Evolutionary conservation across 2,888 invertebrate genomes (phyloP), one percentile per base, ranked within the genome.

Genomic region (Tethea ocularis): DNA sequence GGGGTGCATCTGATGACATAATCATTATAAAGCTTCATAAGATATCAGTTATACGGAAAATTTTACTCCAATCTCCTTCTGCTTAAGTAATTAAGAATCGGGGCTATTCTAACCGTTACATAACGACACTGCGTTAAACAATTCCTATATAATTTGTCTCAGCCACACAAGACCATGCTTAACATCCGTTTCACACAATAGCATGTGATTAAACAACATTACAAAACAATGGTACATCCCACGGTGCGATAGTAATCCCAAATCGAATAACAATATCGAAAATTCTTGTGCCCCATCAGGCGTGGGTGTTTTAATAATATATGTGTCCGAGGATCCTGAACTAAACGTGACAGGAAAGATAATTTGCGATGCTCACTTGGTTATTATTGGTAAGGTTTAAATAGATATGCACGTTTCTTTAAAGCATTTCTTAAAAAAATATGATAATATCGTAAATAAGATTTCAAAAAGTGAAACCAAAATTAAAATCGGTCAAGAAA

Each of bases 211-310:
- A 33, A 54, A 54, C 33, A 13, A 33, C 22, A 54, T 54, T 36
- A 54, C 54, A 54, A 22, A 54, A 54, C 54, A 54, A 54, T 54
- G 22, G 51, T 52, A 38, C 52, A 24, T 52, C 52, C 57, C 51
- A 51, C 29, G 57, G 24, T 17, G 23, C 46, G 46, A 41, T 41
- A 46, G 46, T 59, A 66, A 67, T 68, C 61, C 61, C n/a, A 53
- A 64, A 68, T 63, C 63, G 65, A 68, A 71, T 67, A 64, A 65
- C 58, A 62, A 61, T 63, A 71, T 68, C 65, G 66, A 68, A 68
- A 65, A 68, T 58, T 59, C 60, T 54, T 6, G n/a, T 4, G 38
- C 38, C 41, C 58, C 61, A 57, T 58, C 61, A 59, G 57, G 26
- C 17, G 72, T 69, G 65, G 72, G 66, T 62, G 68, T 57, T 68